Percentiles rank a stretch among this genome's conserved stretches.
Conservation (phyloP, 2,113 vertebrate genomes). For the Ginglymostoma cirratum region DNA sequence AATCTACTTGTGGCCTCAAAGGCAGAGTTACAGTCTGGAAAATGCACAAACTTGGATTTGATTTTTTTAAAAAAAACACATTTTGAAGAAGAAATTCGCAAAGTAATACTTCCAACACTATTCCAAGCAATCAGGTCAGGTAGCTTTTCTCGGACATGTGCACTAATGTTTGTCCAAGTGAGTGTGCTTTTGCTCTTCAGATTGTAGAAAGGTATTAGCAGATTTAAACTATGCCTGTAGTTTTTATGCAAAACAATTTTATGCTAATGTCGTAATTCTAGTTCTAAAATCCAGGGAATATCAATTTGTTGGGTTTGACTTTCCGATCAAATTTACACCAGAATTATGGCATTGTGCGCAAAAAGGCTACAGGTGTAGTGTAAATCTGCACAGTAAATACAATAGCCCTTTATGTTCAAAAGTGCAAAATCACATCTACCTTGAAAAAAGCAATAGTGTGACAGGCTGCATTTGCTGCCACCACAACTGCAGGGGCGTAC, state of each 20-base stretch:
- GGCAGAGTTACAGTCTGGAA: neutral
- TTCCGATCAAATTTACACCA: no score
- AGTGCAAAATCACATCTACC: no score
- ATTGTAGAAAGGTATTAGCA: neutral
- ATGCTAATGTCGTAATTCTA: neutral
- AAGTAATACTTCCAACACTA: neutral
- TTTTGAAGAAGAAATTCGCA: neutral
- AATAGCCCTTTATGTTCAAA: no score
- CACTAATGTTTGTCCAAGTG: neutral
- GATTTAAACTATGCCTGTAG: neutral
- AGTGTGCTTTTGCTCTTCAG: neutral
- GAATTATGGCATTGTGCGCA: no score
- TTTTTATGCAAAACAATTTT: neutral
- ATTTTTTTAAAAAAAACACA: neutral
- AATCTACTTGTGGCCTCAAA: neutral
- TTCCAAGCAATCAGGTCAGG: neutral
- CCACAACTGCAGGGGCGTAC: no score
- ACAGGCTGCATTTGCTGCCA: no score
- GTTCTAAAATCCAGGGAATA: neutral
- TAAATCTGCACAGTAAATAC: no score
- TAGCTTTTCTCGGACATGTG: neutral
- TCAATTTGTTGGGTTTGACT: no score
- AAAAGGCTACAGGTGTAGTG: no score
- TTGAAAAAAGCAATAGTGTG: no score
- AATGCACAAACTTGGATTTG: neutral